Conservation (phyloP, 2,113 vertebrate genomes). For the Phocoena phocoena region DNA sequence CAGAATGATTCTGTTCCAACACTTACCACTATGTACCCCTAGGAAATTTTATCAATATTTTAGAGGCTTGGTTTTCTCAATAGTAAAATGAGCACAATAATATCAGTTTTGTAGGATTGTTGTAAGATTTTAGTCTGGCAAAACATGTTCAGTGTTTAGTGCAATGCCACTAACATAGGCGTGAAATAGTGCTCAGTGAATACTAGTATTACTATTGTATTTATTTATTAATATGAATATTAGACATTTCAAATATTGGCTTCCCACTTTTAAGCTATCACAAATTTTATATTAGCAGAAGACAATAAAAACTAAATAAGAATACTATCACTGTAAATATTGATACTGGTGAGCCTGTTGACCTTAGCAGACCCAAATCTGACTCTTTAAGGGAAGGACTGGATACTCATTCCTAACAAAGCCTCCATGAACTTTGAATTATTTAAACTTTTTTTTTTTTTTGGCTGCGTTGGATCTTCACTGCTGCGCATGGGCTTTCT, state of each 20-base stretch:
- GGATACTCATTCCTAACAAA: neutral
- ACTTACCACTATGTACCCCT: neutral
- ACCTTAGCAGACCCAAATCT: neutral
- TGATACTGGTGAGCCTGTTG: neutral
- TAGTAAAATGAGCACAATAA: neutral
- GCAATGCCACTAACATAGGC: neutral
- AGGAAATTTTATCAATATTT: neutral
- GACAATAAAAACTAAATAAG: neutral
- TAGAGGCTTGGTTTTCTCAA: neutral
- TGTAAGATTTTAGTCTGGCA: neutral
- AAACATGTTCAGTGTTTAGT: neutral
- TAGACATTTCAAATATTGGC: neutral
- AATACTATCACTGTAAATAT: neutral
- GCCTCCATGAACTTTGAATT: slow-evolving; percentile 39
- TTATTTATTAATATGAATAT: neutral
- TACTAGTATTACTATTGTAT: neutral
- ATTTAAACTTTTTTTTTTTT: neutral
- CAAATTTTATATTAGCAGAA: neutral
- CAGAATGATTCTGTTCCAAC: neutral
- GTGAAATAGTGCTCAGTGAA: neutral
- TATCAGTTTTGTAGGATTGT: neutral
- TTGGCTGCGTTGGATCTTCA: too few species aligned
- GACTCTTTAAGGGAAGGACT: neutral
- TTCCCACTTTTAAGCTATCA: neutral
- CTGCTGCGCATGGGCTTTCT: too few species aligned